These are phyloP conservation scores for Hemibagrus guttatus DNA, from an alignment of 2,797 vertebrate species.

Conservation along the genomic window DNA sequence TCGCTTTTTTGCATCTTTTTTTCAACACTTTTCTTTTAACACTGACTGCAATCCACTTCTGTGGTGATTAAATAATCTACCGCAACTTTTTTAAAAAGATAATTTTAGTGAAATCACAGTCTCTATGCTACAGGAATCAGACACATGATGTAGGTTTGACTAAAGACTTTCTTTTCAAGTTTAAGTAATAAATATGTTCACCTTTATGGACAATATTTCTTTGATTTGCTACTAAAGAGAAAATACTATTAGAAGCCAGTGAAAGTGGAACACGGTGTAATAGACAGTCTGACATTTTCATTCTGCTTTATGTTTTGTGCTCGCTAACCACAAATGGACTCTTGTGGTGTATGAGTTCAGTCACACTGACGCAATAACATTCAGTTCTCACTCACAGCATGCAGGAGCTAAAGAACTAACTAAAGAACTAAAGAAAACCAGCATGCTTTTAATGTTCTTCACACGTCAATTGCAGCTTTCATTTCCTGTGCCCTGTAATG, in stretches of 20 bases:
- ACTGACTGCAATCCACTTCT: neutral
- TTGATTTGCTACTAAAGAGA: slow-evolving; percentile 9
- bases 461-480: neutral
- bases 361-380: slow-evolving; percentile 20
- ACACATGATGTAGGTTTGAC: neutral
- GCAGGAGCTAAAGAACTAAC: neutral
- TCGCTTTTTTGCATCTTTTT: neutral
- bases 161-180: neutral
- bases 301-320: slow-evolving; percentile 11
- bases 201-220: neutral
- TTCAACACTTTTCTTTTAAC: neutral
- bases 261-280: neutral
- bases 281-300: slow-evolving; percentile 28
- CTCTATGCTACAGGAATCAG: neutral
- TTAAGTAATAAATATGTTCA: neutral
- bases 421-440: neutral
- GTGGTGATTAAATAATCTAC: neutral
- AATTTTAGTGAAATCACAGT: neutral
- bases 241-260: slow-evolving; percentile 21
- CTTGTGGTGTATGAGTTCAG: slow-evolving; percentile 4
- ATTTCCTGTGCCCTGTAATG: neutral
- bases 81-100: neutral
- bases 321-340: slow-evolving; percentile 13
- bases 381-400: neutral
- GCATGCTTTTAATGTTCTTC: neutral